phyloP scores from a whole-genome alignment of 2,113 vertebrate species.

The Parus major region DNA sequence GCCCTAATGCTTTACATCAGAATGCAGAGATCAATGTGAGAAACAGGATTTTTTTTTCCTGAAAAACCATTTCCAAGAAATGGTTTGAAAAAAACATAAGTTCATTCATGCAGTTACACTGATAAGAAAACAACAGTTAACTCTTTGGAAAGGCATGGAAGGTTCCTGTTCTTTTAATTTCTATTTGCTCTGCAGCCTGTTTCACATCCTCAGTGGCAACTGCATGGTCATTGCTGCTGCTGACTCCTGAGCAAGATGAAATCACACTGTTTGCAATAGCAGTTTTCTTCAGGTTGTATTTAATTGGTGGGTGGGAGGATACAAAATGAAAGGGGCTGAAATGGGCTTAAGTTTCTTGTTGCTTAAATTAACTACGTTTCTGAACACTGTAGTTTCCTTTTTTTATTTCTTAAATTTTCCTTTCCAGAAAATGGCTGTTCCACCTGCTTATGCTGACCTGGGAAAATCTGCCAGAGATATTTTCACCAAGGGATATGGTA shows the following conservation, averaged over 20 bases:
- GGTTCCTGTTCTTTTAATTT: not conserved
- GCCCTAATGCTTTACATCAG: not conserved
- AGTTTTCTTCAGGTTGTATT: not conserved
- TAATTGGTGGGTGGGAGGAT: not conserved
- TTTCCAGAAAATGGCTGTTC: constrained; percentile 89
- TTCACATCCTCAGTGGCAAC: not conserved
- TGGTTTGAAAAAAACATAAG: not conserved
- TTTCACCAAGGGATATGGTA: constrained; percentile 97
- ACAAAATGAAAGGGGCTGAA: not conserved
- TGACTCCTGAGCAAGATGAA: not conserved
- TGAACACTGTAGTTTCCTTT: not conserved
- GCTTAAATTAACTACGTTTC: not conserved
- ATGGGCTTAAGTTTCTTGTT: not conserved
- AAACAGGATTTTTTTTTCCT: not conserved
- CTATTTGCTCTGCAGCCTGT: not conserved
- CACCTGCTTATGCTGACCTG: constrained; percentile 91
- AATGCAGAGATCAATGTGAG: not conserved
- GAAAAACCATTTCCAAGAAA: not conserved
- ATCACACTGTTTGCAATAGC: not conserved
- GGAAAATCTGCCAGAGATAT: constrained; percentile 95
- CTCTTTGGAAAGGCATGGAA: not conserved
- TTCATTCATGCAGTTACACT: not conserved
- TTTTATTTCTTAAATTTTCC: not conserved
- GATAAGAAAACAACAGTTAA: not conserved
- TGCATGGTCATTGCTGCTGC: not conserved